phyloP scores from a whole-genome alignment of 2,888 invertebrate genomes.

The Pardosa pseudoannulata region DNA sequence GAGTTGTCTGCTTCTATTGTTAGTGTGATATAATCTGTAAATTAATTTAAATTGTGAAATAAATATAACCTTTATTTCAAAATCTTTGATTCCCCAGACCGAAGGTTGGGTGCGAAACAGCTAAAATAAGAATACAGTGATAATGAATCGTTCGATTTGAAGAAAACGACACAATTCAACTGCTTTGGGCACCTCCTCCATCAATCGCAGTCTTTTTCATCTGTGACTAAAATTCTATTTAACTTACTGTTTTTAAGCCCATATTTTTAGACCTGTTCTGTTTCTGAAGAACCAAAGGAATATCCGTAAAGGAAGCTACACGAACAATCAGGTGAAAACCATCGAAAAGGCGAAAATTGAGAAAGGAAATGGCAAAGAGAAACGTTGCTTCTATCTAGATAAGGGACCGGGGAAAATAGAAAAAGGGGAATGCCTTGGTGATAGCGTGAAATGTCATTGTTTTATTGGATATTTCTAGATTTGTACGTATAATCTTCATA shows the following conservation, averaged over 20 bases:
- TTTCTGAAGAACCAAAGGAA: neutral
- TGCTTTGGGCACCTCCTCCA: neutral
- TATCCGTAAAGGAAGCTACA: slow-evolving; percentile 4
- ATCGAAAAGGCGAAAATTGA: slow-evolving; percentile 39
- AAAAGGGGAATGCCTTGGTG: neutral
- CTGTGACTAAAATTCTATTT: slow-evolving; percentile 11
- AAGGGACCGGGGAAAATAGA: slow-evolving; percentile 10
- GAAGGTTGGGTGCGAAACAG: too few species aligned
- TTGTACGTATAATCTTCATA: neutral
- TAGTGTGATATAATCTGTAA: too few species aligned
- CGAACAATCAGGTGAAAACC: slow-evolving; percentile 54
- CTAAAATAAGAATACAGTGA: too few species aligned
- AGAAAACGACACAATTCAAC: neutral
- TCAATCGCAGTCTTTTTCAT: slow-evolving; percentile 3
- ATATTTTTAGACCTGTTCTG: slow-evolving; percentile 22
- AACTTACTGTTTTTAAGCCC: slow-evolving; percentile 17
- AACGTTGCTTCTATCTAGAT: slow-evolving; percentile 30
- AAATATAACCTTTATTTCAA: too few species aligned
- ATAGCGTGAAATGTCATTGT: neutral
- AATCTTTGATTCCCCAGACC: too few species aligned
- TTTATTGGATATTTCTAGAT: neutral
- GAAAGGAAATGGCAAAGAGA: slow-evolving; percentile 40
- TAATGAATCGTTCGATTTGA: neutral
- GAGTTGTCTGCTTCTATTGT: too few species aligned
- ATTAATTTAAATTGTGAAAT: too few species aligned